Percentiles rank a stretch among this genome's conserved stretches.
phyloP scores from a whole-genome alignment of 1,140 invertebrate species.

The Pararge aegeria region DNA sequence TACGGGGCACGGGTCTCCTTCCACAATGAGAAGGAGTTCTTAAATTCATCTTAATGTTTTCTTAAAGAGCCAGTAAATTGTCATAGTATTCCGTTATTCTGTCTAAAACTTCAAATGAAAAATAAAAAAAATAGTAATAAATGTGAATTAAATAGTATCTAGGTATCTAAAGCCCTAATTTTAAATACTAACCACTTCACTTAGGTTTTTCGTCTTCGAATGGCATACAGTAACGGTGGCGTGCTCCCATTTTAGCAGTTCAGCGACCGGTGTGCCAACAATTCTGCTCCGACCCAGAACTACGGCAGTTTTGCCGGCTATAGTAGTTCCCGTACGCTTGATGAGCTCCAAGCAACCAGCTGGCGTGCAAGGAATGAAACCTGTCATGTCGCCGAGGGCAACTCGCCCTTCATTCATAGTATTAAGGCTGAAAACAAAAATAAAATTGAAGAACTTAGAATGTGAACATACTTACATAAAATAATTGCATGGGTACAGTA shows the following conservation, averaged over 20 bases:
- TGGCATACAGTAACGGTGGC: conserved; percentile 98
- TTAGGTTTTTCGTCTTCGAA: conserved; percentile 93
- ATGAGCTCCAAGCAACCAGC: conserved; percentile 96
- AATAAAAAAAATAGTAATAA: too few relatives aligned
- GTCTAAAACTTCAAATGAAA: too few relatives aligned
- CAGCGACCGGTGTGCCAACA: conserved; percentile 96
- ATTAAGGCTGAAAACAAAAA: conserved; percentile 83
- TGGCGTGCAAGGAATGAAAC: conserved; percentile 96
- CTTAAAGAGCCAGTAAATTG: too few relatives aligned
- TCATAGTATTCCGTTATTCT: too few relatives aligned
- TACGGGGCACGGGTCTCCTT: too few relatives aligned
- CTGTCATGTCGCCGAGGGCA: conserved; percentile 90
- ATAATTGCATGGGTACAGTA: too few relatives aligned
- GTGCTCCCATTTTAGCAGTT: conserved; percentile 97
- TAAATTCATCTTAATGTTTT: too few relatives aligned
- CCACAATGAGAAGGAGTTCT: too few relatives aligned
- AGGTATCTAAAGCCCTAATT: too few relatives aligned
- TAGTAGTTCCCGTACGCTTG: conserved; percentile 87
- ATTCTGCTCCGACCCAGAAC: conserved; percentile 98
- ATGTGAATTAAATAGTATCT: too few relatives aligned
- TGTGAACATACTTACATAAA: too few relatives aligned
- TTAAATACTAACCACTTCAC: conserved; percentile 83
- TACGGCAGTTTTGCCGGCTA: conserved; percentile 93
- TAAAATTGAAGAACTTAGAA: not conserved
- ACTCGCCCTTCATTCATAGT: conserved; percentile 95